Conservation (phyloP, 37 sponge, comb jelly and placozoan genomes). For the Amphimedon queenslandica region DNA sequence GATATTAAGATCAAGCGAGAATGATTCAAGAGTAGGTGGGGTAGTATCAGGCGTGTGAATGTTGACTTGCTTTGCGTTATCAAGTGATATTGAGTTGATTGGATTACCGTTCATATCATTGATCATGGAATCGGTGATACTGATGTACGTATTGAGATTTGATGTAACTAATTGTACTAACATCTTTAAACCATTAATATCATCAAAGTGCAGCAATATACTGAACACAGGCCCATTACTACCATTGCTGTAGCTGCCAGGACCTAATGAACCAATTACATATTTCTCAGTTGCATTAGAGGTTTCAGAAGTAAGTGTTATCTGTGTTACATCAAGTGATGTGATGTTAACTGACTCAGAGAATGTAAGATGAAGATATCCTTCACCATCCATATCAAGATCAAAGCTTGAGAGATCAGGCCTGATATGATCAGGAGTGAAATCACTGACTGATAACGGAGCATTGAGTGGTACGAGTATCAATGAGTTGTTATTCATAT, state of each 20-base stretch:
- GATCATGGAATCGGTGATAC: constrained; percentile 40
- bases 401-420: constrained; percentile 54
- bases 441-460: constrained; percentile 23
- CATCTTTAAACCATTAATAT: constrained; percentile 67
- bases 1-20: constrained; percentile 67
- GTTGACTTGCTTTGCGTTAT: constrained; percentile 7
- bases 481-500: constrained; percentile 71
- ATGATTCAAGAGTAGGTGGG: constrained; percentile 45
- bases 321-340: constrained; percentile 56
- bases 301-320: constrained; percentile 47
- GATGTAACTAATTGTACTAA: constrained; percentile 43
- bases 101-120: constrained; percentile 80
- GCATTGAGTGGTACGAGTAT: neutral
- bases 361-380: constrained; percentile 69
- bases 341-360: constrained; percentile 72
- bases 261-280: constrained; percentile 22
- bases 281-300: constrained; percentile 13
- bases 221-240: constrained; percentile 62
- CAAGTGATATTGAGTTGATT: constrained; percentile 19
- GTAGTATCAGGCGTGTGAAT: constrained; percentile 50
- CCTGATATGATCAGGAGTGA: constrained; percentile 15
- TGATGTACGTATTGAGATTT: constrained; percentile 43
- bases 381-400: constrained; percentile 71
- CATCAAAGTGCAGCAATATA: constrained; percentile 31
- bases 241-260: constrained; percentile 39